Percentiles rank a stretch among this genome's conserved stretches.
Evolutionary conservation across 2,113 vertebrate genomes (phyloP).

Genomic region (Agelaius tricolor): DNA sequence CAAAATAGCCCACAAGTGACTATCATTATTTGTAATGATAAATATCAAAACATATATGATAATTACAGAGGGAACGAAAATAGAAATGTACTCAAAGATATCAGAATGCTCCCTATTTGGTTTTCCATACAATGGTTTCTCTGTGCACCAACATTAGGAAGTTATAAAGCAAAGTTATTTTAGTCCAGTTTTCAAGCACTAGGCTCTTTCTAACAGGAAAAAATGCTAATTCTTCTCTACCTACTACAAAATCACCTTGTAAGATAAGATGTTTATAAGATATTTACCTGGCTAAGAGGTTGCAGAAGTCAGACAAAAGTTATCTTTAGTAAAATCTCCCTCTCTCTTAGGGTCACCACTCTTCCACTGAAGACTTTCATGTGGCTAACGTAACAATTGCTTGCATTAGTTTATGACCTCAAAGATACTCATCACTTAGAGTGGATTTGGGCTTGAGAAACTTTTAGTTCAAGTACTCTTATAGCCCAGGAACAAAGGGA

Average conservation of each 20-base stretch:
- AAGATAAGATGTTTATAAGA: neutral
- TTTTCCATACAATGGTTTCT: neutral
- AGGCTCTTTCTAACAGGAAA: neutral
- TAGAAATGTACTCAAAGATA: neutral
- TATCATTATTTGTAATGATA: neutral
- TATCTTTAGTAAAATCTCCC: neutral
- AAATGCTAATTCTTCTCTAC: neutral
- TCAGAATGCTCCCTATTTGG: neutral
- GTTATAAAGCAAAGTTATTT: neutral
- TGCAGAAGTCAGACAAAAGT: neutral
- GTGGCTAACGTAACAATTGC: neutral
- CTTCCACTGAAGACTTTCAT: neutral
- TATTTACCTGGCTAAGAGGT: neutral
- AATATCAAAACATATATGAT: neutral
- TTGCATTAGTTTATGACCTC: neutral
- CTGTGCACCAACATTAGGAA: neutral
- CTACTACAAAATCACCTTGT: neutral
- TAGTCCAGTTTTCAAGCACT: neutral
- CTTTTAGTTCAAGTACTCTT: neutral
- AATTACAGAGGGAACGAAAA: neutral
- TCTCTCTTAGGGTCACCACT: neutral
- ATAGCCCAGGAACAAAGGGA: neutral
- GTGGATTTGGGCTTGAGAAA: neutral
- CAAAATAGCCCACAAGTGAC: neutral
- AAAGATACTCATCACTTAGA: neutral